phyloP scores from a whole-genome alignment of 2,113 vertebrate genomes.

The Erythrocebus patas region DNA sequence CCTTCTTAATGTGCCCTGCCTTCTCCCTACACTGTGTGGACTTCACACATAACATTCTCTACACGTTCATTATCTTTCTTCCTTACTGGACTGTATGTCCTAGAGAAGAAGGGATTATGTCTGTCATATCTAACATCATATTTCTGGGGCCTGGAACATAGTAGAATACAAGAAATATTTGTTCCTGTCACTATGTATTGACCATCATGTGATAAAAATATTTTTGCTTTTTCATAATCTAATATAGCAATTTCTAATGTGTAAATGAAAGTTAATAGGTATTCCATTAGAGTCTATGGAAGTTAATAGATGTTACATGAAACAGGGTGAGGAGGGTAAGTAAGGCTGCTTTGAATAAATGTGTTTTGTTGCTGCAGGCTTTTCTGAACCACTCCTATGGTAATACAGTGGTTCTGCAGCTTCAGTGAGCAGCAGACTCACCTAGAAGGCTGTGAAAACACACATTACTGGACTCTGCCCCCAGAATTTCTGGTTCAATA shows the following conservation, averaged over 20 bases:
- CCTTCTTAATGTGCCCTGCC: background rate
- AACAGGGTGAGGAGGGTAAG: background rate
- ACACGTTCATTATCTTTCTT: background rate
- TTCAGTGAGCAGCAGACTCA: background rate
- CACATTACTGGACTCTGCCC: background rate
- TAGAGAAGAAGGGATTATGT: background rate
- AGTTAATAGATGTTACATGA: background rate
- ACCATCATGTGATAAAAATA: background rate
- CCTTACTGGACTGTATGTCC: no score
- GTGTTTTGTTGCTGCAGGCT: background rate
- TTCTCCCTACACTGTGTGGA: background rate
- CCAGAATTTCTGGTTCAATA: background rate
- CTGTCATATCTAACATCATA: background rate
- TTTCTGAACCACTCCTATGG: background rate
- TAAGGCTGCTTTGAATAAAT: background rate
- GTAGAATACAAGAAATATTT: background rate
- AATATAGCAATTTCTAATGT: background rate
- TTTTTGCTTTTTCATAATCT: background rate
- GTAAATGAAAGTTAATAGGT: no score
- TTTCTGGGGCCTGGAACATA: background rate
- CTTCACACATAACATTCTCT: background rate
- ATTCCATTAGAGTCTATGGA: background rate
- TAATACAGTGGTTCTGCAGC: background rate
- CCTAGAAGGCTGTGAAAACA: no score
- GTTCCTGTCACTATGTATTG: background rate